These are phyloP conservation scores for Leptarthrus brevirostris DNA, from an alignment of 2,888 invertebrate species.

Conservation along the genomic window DNA sequence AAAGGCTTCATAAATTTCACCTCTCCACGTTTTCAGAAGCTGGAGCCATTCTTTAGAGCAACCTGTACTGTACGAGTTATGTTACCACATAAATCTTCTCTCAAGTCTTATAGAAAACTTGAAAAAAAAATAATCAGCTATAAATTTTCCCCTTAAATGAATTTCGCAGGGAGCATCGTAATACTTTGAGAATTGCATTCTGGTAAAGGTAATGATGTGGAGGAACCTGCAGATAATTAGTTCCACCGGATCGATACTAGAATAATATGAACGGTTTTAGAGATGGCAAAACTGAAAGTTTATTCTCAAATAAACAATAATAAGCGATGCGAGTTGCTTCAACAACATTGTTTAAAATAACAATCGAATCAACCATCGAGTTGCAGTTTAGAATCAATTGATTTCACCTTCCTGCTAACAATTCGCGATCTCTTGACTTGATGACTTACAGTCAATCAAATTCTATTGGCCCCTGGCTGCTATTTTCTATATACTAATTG, in stretches of 20 bases:
- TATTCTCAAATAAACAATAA: no score
- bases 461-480: no score
- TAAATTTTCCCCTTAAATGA: constrained; percentile 51
- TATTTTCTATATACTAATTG: no score
- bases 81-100: constrained; percentile 52
- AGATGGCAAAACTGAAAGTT: no score
- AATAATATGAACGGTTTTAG: no score
- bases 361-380: no score
- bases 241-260: constrained; percentile 25
- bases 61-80: constrained; percentile 53
- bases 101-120: constrained; percentile 53
- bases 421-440: no score
- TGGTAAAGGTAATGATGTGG: constrained; percentile 18
- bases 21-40: constrained; percentile 36
- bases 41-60: constrained; percentile 50
- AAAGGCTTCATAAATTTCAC: constrained; percentile 52
- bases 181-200: constrained; percentile 27
- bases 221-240: constrained; percentile 26
- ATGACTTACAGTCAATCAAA: no score
- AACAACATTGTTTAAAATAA: no score
- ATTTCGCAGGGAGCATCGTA: constrained; percentile 3
- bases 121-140: constrained; percentile 51
- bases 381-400: no score
- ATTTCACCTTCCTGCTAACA: no score
- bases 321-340: no score